A percentile compares a stretch with the other conserved stretches of the same genome.
phyloP scores from a whole-genome alignment of 2,113 vertebrate genomes.

The Apus apus region DNA sequence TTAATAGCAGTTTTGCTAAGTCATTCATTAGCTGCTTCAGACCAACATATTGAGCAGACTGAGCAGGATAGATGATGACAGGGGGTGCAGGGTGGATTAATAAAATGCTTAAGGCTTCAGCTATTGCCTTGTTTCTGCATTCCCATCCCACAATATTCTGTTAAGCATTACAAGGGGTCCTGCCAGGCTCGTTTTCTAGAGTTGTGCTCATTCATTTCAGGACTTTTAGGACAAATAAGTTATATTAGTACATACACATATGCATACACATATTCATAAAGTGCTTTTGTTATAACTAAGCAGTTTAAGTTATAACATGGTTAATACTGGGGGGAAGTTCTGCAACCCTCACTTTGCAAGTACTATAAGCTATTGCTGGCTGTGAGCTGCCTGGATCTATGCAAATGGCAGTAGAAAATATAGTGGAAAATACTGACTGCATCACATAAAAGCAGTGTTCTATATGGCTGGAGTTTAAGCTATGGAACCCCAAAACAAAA shows the following conservation, averaged over 20 bases:
- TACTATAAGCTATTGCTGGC: neutral
- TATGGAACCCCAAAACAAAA: neutral
- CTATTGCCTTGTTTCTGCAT: neutral
- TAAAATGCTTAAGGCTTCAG: neutral
- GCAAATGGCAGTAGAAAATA: neutral
- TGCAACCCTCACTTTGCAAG: neutral
- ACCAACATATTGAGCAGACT: neutral
- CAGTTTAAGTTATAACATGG: neutral
- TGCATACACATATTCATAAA: neutral
- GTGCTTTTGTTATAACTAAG: neutral
- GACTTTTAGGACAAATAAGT: neutral
- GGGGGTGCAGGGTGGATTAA: neutral
- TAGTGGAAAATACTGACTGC: neutral
- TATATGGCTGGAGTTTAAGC: neutral
- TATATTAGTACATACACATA: neutral
- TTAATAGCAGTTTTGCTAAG: neutral
- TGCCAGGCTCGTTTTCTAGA: neutral
- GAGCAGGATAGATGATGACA: neutral
- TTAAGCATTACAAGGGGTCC: neutral
- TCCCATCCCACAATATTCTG: neutral
- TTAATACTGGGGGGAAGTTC: neutral
- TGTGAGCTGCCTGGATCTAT: neutral
- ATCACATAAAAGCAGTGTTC: rapidly evolving
- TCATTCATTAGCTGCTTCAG: neutral
- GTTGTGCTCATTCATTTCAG: neutral